Evolutionary conservation across 2,888 invertebrate species (phyloP).

Genomic region (Cabera pusaria): DNA sequence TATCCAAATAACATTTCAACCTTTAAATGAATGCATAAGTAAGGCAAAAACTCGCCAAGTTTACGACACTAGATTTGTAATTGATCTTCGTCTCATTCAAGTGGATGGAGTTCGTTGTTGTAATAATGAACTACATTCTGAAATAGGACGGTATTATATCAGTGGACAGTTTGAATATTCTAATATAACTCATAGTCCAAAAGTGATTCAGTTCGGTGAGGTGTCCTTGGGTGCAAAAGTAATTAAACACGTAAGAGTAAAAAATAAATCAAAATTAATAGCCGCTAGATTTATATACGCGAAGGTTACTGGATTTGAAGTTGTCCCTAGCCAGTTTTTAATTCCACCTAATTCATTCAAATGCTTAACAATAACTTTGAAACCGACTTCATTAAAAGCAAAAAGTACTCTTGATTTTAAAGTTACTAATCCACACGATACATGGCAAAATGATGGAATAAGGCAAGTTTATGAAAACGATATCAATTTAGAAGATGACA

Average conservation of each 20-base stretch:
- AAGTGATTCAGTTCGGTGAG: slow-evolving; percentile 67
- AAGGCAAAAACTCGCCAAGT: slow-evolving; percentile 52
- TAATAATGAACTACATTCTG: slow-evolving; percentile 61
- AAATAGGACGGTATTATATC: slow-evolving; percentile 79
- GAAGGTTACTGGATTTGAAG: slow-evolving; percentile 60
- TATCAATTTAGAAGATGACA: slow-evolving; percentile 28
- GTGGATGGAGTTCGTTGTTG: slow-evolving; percentile 64
- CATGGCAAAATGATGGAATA: slow-evolving; percentile 26
- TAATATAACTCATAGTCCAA: slow-evolving; percentile 70
- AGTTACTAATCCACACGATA: slow-evolving; percentile 59
- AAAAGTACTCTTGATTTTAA: slow-evolving; percentile 48
- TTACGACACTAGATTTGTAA: slow-evolving; percentile 61
- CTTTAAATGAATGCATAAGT: slow-evolving; percentile 65
- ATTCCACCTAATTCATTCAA: slow-evolving; percentile 60
- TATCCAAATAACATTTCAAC: slow-evolving; percentile 60
- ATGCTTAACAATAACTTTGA: slow-evolving; percentile 49
- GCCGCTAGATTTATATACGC: slow-evolving; percentile 65
- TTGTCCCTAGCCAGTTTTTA: slow-evolving; percentile 59
- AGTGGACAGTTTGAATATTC: slow-evolving; percentile 81
- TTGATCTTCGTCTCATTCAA: slow-evolving; percentile 66
- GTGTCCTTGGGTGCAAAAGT: slow-evolving; percentile 58
- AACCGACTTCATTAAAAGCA: slow-evolving; percentile 56
- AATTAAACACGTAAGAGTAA: slow-evolving; percentile 61
- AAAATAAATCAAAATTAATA: slow-evolving; percentile 66
- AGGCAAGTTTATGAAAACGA: slow-evolving; percentile 12